Evolutionary conservation across 2,113 vertebrate species (phyloP), one percentile per base, ranked within the genome.

Genomic region (Hiodon alosoides): DNA sequence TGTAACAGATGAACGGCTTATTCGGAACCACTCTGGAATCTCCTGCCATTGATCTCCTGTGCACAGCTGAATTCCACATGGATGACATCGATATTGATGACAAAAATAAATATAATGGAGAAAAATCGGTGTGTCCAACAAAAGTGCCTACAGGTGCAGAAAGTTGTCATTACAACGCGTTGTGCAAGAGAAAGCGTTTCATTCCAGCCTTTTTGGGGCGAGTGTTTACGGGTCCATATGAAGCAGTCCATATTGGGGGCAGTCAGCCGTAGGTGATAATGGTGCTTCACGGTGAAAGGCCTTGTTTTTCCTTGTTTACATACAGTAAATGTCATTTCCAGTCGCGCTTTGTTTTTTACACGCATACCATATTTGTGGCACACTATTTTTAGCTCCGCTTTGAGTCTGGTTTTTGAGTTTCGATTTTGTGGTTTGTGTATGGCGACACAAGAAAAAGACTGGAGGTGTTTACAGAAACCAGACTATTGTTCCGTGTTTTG

Each of bases 401-500:
- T 74, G 69, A 60, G 72, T 61, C n/a, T 61, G 81, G 77, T 76
- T 17, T 82, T 71, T 68, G 67, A 83, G 85, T 86, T 87, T 82
- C 84, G 81, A 77, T 31, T 83, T 79, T 85, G 86, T 77, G 81
- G 81, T 84, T 78, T 79, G 71, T 60, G 13, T 81, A 79, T 79
- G 84, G 79, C 80, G 79, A 76, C 68, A 76, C 55, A 76, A 66
- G 82, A 67, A 71, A 71, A 2, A 76, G 77, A 66, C 81, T 72
- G 79, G 83, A 83, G 87, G 88, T 82, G 86, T 90, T 89, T 88
- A 81, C 85, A 82, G 87, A 87, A 88, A 88, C 47, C 48, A 73
- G 62, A 31, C 71, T n/a, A 46, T 72, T 69, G 60, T 73, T 71
- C n/a, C 48, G 60, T 64, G 52, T 53, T 57, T 68, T 52, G 54